Evolutionary conservation across 35 echinoderm and acorn worm genomes (phyloP), one percentile per base, ranked within the genome.

Genomic region (Apostichopus japonicus): DNA sequence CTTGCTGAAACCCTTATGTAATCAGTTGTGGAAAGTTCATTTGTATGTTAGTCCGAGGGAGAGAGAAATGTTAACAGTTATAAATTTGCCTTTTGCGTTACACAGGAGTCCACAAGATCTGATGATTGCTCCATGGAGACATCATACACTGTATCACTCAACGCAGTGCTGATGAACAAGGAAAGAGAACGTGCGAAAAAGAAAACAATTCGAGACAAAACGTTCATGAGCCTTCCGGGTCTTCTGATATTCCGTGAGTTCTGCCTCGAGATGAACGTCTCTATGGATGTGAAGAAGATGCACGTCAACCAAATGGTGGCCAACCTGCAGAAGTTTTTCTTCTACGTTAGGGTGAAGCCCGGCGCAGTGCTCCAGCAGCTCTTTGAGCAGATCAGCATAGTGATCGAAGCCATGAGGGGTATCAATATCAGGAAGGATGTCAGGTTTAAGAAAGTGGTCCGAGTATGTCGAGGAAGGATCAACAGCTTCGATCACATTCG

Each of bases 251-350:
- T 72, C 27, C 6, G 44, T 15, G 86, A 89, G 9, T 89, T 89
- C 62, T 89, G 86, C 33, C 51, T 89, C 24, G 86, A 89, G 25
- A 89, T 89, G 86, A 73, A 73, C 6, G 61, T 89, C 0, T 89
- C 56, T 23, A 89, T 73, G 67, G 86, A 89, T 89, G 62, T 89
- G 33, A 73, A 89, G 63, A 89, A 54, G 86, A 89, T 89, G 86
- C 25, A n/a, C 0, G 52, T 89, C 4, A 67, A 19, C 22, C 86
- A 89, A 63, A 57, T 89, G 33, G 86, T 73, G 8, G 56, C 59
- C 86, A 89, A 67, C 56, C 86, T 89, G 23, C 86, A 89, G 27
- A 89, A 89, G 62, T 89, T 89, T 72, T 89, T 89, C 86, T 89
- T 89, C 62, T 89, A 51, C 53, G 86, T 89, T 1, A 17, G 86